phyloP scores from a whole-genome alignment of 2,797 vertebrate species.

The Phoeniculus purpureus region DNA sequence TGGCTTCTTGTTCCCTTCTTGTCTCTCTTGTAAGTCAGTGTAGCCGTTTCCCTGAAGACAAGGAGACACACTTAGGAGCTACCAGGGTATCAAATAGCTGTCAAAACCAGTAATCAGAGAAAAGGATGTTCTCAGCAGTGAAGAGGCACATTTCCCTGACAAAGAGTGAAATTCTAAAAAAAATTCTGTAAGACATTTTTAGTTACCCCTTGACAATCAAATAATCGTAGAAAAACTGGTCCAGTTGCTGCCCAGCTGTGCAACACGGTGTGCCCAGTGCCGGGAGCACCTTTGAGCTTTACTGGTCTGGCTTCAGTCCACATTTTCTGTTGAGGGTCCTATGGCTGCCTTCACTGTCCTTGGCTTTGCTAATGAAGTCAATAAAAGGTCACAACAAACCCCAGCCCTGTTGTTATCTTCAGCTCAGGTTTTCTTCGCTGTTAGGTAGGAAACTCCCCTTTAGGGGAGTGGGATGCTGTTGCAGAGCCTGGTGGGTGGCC shows the following conservation, averaged over 20 bases:
- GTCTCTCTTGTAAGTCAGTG: not conserved
- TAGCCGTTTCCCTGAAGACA: not conserved
- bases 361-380: not conserved
- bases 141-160: not conserved
- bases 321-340: not conserved
- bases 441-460: not conserved
- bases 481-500: not conserved
- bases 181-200: not conserved
- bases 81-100: not conserved
- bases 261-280: accelerated
- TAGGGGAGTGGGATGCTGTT: not conserved
- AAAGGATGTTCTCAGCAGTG: not conserved
- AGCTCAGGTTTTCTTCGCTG: not conserved
- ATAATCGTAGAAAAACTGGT: not conserved
- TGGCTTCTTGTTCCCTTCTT: not conserved
- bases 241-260: not conserved
- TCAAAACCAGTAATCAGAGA: not conserved
- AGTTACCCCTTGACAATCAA: not conserved
- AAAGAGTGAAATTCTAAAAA: not conserved
- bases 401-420: not conserved
- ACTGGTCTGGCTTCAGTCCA: not conserved
- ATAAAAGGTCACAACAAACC: not conserved
- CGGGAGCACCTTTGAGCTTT: not conserved
- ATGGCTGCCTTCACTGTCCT: not conserved
- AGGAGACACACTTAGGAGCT: not conserved